Conservation (phyloP, 2,797 vertebrate species). For the Tokudaia tokunoshimensis region DNA sequence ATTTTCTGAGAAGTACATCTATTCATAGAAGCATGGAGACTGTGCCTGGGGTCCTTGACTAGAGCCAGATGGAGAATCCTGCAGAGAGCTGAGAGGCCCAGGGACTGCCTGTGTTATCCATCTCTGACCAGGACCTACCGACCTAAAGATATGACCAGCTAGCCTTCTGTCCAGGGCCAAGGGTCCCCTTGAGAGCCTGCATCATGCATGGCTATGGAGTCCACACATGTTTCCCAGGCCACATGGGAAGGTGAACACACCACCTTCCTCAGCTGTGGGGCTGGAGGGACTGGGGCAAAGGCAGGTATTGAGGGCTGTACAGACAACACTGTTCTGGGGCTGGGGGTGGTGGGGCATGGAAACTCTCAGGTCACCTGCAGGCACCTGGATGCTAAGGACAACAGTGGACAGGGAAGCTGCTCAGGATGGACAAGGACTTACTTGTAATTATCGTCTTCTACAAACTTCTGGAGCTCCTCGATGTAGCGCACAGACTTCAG, state of each 20-base stretch:
- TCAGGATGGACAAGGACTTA: conserved; percentile 86
- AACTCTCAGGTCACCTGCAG: not conserved
- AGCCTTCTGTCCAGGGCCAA: not conserved
- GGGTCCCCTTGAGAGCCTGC: not conserved
- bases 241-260: not conserved
- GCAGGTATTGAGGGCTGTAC: not conserved
- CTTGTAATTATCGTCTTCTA: conserved; percentile 98
- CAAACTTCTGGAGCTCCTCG: conserved; percentile 97
- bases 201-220: accelerated
- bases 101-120: not conserved
- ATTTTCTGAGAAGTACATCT: not conserved
- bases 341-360: too few relatives aligned
- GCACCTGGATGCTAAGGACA: not conserved
- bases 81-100: not conserved
- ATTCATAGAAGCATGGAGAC: accelerated
- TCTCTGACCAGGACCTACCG: not conserved
- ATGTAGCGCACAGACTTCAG: conserved; percentile 97
- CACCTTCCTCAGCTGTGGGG: not conserved
- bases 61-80: not conserved
- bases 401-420: not conserved
- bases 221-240: accelerated
- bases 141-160: not conserved
- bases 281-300: not conserved
- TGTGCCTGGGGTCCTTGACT: not conserved
- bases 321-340: not conserved